Evolutionary conservation across 2,113 vertebrate genomes (phyloP), one percentile per base, ranked within the genome.

Genomic region (Illadopsis cleaveri): DNA sequence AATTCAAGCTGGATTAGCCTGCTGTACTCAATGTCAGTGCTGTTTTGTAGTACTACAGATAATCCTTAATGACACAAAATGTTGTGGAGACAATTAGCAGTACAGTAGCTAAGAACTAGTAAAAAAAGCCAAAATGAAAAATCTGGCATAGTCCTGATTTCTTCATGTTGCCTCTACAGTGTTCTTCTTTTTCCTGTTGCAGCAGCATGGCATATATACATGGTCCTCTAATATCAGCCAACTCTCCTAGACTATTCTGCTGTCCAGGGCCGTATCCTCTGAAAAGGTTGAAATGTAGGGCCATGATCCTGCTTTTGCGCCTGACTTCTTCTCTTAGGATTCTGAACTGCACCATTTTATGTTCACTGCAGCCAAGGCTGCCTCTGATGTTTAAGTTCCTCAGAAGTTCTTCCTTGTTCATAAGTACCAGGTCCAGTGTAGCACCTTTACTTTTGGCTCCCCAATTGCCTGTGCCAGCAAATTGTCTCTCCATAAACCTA

Each of bases 1-100:
- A 94, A 80, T 95, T 96, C 77, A 75, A 73, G 5, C 15, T 86
- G 83, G 85, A 95, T 96, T 95, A 97, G 89, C 80, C 51, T 92
- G 47, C 70, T 92, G 33, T 51, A 82, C 45, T 65, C 30, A 14
- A 28, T 54, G 20, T 90, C 45, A 89, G 54, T 27, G 57, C 53
- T 86, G 30, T 84, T 93, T 89, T 12, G 16, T 76, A 58, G n/a
- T 25, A 58, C 33, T 84, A 30, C 60, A 85, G 28, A 68, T 87
- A 89, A 85, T 91, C 62, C 56, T 69, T 75, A 66, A 77, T 68
- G 58, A 64, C 42, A 71, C 28, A 66, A 82, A 92, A 81, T 40
- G 15, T 60, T 91, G 57, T n/a, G 35, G 78, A 70, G 54, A 72
- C 56, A 94, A 90, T 86, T 54, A 64, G 56, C 76, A 75, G 45